These are phyloP conservation scores for Labeo rohita DNA, from an alignment of 2,113 vertebrate species.

Conservation along the genomic window DNA sequence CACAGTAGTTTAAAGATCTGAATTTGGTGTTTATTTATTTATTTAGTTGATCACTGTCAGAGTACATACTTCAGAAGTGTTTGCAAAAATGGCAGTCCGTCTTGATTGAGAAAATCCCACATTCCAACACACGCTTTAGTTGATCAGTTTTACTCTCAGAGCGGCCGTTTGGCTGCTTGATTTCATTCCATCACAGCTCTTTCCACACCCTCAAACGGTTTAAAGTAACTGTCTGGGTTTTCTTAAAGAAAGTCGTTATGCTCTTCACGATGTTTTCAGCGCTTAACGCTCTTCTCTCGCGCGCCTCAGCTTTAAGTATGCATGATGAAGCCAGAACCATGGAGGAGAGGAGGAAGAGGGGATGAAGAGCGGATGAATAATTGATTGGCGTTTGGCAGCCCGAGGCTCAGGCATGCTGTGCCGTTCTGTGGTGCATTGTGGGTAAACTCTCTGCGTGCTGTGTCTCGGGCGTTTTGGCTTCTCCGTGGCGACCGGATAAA, in stretches of 20 bases:
- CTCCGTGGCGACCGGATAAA: constrained; percentile 28
- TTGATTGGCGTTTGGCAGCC: constrained; percentile 58
- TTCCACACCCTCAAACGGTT: neutral
- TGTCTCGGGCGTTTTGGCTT: constrained; percentile 37
- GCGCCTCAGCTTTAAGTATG: constrained; percentile 47
- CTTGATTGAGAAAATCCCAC: neutral
- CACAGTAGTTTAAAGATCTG: neutral
- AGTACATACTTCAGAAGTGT: neutral
- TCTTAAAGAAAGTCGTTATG: neutral
- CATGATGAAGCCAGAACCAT: constrained; percentile 47
- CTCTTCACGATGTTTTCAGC: neutral
- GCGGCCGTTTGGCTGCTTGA: neutral
- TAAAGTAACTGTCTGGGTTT: neutral
- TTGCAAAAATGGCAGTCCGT: too few relatives aligned
- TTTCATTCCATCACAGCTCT: neutral
- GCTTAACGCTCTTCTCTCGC: neutral
- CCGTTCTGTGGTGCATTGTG: constrained; percentile 39
- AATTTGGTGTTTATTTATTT: neutral
- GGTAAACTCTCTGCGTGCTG: constrained; percentile 49
- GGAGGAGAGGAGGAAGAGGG: constrained; percentile 49
- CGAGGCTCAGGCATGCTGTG: constrained; percentile 56
- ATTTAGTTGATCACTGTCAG: neutral
- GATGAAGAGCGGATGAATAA: constrained; percentile 59
- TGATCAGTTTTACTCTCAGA: neutral
- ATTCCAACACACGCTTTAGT: neutral